These are phyloP conservation scores for Protobothrops mucrosquamatus DNA, from an alignment of 2,113 vertebrate species.

Conservation along the genomic window DNA sequence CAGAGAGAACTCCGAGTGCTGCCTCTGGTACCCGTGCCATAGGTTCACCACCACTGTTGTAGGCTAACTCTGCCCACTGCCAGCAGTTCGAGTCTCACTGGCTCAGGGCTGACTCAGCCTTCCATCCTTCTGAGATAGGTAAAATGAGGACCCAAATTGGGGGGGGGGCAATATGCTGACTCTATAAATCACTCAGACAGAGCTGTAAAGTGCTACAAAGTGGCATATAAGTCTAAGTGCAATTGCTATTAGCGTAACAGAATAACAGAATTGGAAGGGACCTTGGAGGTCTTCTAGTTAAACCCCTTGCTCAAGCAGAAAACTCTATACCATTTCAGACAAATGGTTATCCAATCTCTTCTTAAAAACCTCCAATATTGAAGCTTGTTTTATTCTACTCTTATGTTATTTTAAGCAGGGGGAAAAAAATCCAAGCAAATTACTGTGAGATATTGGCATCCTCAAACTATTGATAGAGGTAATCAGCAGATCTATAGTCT, in stretches of 20 bases:
- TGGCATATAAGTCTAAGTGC: not conserved
- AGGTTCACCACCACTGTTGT: no score
- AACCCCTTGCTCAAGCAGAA: not conserved
- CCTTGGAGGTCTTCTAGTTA: not conserved
- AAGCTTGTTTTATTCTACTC: not conserved
- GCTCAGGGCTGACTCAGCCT: not conserved
- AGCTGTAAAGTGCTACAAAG: not conserved
- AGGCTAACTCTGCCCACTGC: no score
- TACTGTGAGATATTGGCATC: not conserved
- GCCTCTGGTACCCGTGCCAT: no score
- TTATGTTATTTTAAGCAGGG: not conserved
- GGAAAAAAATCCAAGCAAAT: not conserved
- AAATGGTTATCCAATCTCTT: not conserved
- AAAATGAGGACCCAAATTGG: not conserved
- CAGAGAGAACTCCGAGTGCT: no score
- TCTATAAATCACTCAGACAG: not conserved
- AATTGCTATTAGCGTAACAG: not conserved
- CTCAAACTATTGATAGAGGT: not conserved
- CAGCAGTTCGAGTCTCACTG: not conserved
- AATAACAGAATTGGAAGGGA: not conserved
- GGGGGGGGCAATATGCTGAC: not conserved
- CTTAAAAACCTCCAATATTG: not conserved
- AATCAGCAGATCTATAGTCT: constrained; percentile 11
- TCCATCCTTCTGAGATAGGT: not conserved
- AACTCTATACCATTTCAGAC: not conserved